phyloP scores from a whole-genome alignment of 1,140 invertebrate species.

The Drosophila malerkotliana region DNA sequence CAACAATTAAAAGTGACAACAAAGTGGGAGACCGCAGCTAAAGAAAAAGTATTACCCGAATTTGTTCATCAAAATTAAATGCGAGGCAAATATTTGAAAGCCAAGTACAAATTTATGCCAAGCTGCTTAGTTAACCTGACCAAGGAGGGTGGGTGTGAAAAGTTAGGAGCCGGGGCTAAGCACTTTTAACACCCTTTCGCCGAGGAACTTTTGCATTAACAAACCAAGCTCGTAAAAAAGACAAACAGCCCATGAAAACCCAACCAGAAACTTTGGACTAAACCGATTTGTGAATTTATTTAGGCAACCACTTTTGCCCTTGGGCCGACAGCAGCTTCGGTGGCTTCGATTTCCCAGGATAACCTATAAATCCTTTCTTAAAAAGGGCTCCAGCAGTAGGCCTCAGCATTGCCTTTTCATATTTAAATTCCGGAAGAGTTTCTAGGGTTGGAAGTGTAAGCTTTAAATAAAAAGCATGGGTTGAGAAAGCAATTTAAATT shows the following conservation, averaged over 20 bases:
- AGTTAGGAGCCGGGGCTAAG: neutral
- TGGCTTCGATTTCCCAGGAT: conserved; percentile 45
- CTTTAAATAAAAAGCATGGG: neutral
- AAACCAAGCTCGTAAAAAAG: conserved; percentile 64
- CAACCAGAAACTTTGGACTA: conserved; percentile 41
- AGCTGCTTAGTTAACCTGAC: conserved; percentile 25
- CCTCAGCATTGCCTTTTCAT: conserved; percentile 10
- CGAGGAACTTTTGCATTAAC: conserved; percentile 62
- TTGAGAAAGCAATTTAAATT: neutral
- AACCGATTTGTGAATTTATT: conserved; percentile 68
- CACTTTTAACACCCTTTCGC: conserved; percentile 57
- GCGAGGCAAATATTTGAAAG: conserved; percentile 66
- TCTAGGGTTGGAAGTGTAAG: neutral
- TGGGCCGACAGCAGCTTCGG: conserved; percentile 19
- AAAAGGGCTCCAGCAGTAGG: conserved; percentile 8
- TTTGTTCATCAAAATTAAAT: conserved; percentile 58
- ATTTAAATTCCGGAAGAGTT: conserved; percentile 23
- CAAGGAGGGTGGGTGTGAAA: neutral
- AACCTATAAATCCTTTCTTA: conserved; percentile 45
- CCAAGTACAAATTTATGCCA: conserved; percentile 59
- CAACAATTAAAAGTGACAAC: conserved; percentile 77
- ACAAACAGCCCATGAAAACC: conserved; percentile 53
- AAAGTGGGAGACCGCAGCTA: conserved; percentile 27
- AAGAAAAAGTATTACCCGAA: conserved; percentile 52
- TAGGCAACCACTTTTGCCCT: conserved; percentile 46